Conservation (phyloP, 2,888 invertebrate genomes). For the Diaphora mendica region DNA sequence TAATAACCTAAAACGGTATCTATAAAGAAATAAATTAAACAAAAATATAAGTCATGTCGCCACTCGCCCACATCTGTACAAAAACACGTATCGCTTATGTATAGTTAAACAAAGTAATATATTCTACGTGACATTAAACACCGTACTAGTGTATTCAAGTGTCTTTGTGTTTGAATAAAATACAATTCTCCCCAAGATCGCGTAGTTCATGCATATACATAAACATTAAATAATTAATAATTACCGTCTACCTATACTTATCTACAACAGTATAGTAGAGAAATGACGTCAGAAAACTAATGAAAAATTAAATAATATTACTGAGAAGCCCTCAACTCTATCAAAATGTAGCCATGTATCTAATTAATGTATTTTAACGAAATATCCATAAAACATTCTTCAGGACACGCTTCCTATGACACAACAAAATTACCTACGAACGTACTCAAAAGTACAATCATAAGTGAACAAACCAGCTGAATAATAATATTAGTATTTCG, state of each 20-base stretch:
- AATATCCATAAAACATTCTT: background rate
- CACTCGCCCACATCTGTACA: no score
- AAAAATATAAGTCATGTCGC: no score
- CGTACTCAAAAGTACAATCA: background rate
- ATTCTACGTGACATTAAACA: no score
- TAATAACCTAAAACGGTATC: no score
- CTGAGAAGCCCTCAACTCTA: background rate
- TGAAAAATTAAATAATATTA: background rate
- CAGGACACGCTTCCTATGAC: no score
- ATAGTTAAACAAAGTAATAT: no score
- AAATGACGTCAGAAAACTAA: background rate
- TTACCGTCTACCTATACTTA: no score
- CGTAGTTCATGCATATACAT: background rate
- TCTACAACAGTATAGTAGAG: background rate
- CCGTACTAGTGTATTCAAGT: background rate
- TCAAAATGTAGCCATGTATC: background rate
- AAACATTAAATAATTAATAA: background rate
- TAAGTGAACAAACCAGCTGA: background rate
- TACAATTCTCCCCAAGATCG: background rate
- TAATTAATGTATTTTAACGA: background rate
- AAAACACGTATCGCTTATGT: no score
- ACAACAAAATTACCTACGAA: background rate
- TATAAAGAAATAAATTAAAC: no score
- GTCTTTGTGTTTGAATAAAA: background rate
- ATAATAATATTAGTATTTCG: no score